A percentile compares a stretch with the other conserved stretches of the same genome.
Conservation (phyloP, 2,888 invertebrate species). For the Marronus borbonicus region DNA sequence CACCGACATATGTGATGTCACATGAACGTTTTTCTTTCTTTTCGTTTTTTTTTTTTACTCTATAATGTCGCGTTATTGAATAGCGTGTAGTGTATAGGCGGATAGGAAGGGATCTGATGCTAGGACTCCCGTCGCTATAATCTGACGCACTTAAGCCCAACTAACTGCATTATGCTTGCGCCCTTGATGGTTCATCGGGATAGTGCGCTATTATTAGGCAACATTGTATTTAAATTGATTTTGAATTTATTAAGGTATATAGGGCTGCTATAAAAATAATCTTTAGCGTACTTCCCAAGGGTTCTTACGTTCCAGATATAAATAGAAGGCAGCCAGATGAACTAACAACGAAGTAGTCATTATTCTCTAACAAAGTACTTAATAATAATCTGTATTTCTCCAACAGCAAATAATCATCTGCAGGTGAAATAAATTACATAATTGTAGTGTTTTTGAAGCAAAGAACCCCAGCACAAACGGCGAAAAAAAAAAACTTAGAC, state of each 20-base stretch:
- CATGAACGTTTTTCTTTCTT: conserved; percentile 55
- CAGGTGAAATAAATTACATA: no score
- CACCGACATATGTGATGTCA: conserved; percentile 66
- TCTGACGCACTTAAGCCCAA: conserved; percentile 59
- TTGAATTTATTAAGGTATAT: conserved; percentile 16
- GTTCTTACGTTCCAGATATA: no score
- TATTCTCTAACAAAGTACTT: no score
- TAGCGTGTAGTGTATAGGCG: conserved; percentile 10
- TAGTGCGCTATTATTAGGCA: conserved; percentile 20
- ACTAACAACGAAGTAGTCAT: no score
- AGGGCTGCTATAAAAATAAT: neutral
- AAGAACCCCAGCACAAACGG: no score
- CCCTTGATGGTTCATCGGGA: conserved; percentile 30
- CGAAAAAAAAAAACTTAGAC: no score
- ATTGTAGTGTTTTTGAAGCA: no score
- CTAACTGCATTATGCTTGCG: conserved; percentile 38
- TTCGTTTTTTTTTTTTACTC: conserved; percentile 29
- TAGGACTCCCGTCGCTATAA: conserved; percentile 55
- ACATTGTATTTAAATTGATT: conserved; percentile 43
- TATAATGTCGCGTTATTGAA: conserved; percentile 40
- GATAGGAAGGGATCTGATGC: conserved; percentile 53
- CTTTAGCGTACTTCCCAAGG: neutral
- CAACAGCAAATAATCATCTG: no score
- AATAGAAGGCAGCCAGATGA: no score
- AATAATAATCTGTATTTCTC: no score